Conservation (phyloP, 2,888 invertebrate species). For the Loripinus fragilis region DNA sequence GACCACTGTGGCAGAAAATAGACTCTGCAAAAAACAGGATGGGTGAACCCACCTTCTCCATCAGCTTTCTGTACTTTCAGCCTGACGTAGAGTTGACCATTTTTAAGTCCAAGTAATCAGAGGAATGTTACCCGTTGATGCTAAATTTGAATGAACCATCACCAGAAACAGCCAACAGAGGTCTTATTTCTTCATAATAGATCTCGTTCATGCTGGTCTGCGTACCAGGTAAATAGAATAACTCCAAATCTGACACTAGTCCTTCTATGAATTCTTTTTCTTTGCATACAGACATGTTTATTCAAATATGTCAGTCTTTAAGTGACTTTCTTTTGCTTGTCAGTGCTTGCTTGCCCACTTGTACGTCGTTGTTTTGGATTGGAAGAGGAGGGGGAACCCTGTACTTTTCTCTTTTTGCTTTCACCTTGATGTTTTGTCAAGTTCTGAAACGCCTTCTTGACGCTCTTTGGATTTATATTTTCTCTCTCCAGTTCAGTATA, state of each 20-base stretch:
- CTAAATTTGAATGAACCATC: conserved; percentile 29
- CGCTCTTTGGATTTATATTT: too few species aligned
- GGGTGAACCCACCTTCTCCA: background rate
- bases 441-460: background rate
- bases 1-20: too few species aligned
- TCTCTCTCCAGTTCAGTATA: background rate
- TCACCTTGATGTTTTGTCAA: background rate
- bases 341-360: conserved; percentile 8
- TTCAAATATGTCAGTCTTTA: background rate
- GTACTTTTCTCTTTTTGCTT: conserved; percentile 14
- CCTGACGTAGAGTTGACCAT: conserved; percentile 28
- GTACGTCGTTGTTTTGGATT: background rate
- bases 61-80: conserved; percentile 23
- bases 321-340: background rate
- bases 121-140: conserved; percentile 37
- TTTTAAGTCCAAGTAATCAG: conserved; percentile 43
- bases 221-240: conserved; percentile 31
- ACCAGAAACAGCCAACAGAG: background rate
- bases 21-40: conserved; percentile 30
- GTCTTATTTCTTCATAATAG: conserved; percentile 21
- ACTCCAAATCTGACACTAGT: conserved; percentile 10
- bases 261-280: conserved; percentile 25
- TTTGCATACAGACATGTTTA: background rate
- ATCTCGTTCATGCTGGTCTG: conserved; percentile 32
- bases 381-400: background rate